These are phyloP conservation scores for Sphenopsis melanotis DNA, from an alignment of 2,797 vertebrate genomes.

Conservation along the genomic window DNA sequence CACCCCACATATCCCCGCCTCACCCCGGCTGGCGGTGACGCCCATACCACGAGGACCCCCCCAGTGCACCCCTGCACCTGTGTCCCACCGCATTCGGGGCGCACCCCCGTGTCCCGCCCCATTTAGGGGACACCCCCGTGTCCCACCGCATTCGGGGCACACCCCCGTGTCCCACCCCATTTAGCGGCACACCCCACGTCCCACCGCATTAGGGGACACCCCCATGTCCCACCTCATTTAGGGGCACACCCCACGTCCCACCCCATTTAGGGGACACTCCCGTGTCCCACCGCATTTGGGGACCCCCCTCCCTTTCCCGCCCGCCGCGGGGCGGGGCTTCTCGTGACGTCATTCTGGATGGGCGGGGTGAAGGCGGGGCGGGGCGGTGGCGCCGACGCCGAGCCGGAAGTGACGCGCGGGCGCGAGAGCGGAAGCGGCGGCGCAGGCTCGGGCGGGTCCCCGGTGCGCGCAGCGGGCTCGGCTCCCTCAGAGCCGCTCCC, in stretches of 20 bases:
- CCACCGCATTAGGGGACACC: too few relatives aligned
- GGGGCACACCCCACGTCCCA: too few relatives aligned
- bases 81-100: too few relatives aligned
- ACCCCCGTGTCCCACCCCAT: too few relatives aligned
- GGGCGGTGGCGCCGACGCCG: not conserved
- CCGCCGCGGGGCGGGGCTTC: accelerated
- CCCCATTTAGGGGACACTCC: too few relatives aligned
- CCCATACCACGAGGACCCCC: accelerated
- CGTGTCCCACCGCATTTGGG: too few relatives aligned
- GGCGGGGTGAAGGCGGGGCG: not conserved
- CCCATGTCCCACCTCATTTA: not conserved
- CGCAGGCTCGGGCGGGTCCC: conserved; percentile 73
- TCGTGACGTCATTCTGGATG: accelerated
- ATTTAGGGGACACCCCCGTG: too few relatives aligned
- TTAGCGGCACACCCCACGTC: too few relatives aligned
- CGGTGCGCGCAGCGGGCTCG: conserved; percentile 54
- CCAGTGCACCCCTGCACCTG: accelerated
- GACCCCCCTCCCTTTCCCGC: not conserved
- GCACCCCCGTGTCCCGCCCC: too few relatives aligned
- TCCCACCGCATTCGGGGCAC: too few relatives aligned
- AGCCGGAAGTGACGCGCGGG: conserved; percentile 40
- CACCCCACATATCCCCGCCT: too few relatives aligned
- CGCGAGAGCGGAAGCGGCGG: conserved; percentile 73
- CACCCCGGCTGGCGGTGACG: too few relatives aligned
- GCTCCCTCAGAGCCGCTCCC: conserved; percentile 40